These are phyloP conservation scores for Cheilosia vernalis DNA, from an alignment of 2,888 invertebrate genomes.

Conservation along the genomic window DNA sequence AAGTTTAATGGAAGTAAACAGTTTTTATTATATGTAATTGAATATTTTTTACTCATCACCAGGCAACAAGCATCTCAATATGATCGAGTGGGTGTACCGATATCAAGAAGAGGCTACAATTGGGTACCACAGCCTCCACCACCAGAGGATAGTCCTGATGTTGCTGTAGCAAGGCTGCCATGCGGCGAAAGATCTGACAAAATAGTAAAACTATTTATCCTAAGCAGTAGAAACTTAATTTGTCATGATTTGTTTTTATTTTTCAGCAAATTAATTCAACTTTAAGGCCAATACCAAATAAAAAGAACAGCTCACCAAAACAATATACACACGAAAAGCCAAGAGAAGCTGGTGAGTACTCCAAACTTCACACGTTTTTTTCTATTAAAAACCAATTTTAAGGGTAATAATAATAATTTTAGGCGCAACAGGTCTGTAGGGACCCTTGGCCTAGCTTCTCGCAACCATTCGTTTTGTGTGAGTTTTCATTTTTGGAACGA, in stretches of 20 bases:
- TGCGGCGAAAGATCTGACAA: conserved; percentile 94
- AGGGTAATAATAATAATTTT: too few species aligned
- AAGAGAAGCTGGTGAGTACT: conserved; percentile 82
- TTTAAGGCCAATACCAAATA: conserved; percentile 84
- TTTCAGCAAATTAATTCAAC: conserved; percentile 82
- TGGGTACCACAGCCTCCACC: conserved; percentile 97
- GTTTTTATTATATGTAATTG: background rate
- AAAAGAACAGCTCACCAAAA: conserved; percentile 88
- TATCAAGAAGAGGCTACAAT: conserved; percentile 95
- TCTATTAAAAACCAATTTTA: too few species aligned
- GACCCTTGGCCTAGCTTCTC: too few species aligned
- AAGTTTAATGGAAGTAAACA: background rate
- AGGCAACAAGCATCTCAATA: conserved; percentile 94
- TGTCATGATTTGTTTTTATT: conserved; percentile 28
- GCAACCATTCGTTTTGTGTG: too few species aligned
- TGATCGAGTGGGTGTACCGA: conserved; percentile 94
- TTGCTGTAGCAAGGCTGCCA: conserved; percentile 91
- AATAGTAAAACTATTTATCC: conserved; percentile 83
- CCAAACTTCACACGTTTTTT: too few species aligned
- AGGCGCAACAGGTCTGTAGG: too few species aligned
- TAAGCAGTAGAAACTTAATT: background rate
- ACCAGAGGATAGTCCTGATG: conserved; percentile 94
- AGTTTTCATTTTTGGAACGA: too few species aligned
- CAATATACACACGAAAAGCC: conserved; percentile 82
- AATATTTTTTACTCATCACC: conserved; percentile 15